A percentile compares a stretch with the other conserved stretches of the same genome.
Evolutionary conservation across 1,140 invertebrate genomes (phyloP).

Genomic region (Drosophila sulfurigaster): DNA sequence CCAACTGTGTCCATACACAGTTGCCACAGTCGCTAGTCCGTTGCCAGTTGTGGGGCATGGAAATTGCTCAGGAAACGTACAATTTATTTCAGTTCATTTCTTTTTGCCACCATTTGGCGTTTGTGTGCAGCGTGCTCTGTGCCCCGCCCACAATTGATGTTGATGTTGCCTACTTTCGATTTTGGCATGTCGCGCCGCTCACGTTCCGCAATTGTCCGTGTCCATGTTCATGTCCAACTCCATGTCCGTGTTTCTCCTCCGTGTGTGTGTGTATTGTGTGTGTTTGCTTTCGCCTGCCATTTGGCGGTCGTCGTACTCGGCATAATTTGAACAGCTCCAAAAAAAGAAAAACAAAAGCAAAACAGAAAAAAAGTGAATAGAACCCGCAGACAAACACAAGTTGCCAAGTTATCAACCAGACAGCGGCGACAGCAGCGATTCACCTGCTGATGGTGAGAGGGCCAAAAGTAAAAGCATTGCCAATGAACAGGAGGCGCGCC

Average conservation of each 20-base stretch:
- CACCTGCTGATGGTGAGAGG: conserved; percentile 51
- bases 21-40: conserved; percentile 20
- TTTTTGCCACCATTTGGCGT: conserved; percentile 72
- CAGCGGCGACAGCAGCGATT: conserved; percentile 46
- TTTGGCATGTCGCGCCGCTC: conserved; percentile 79
- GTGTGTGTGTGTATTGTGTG: conserved; percentile 19
- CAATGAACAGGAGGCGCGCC: not conserved
- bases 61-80: conserved; percentile 83
- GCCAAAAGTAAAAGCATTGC: conserved; percentile 7
- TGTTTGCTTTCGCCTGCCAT: conserved; percentile 69
- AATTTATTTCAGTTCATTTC: conserved; percentile 84
- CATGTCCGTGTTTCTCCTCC: conserved; percentile 4
- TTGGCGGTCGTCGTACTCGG: conserved; percentile 80
- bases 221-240: conserved; percentile 19
- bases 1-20: conserved; percentile 30
- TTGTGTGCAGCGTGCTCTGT: conserved; percentile 3
- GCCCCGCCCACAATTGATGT: conserved; percentile 68
- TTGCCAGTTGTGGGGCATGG: conserved; percentile 46
- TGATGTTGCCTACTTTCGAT: conserved; percentile 82
- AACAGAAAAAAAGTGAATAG: conserved; percentile 35
- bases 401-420: conserved; percentile 80
- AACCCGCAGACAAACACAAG: conserved; percentile 53
- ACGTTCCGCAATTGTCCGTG: conserved; percentile 71
- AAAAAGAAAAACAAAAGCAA: conserved; percentile 30
- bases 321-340: conserved; percentile 72